phyloP scores from a whole-genome alignment of 2,888 invertebrate species.

The Microctonus hyperodae region DNA sequence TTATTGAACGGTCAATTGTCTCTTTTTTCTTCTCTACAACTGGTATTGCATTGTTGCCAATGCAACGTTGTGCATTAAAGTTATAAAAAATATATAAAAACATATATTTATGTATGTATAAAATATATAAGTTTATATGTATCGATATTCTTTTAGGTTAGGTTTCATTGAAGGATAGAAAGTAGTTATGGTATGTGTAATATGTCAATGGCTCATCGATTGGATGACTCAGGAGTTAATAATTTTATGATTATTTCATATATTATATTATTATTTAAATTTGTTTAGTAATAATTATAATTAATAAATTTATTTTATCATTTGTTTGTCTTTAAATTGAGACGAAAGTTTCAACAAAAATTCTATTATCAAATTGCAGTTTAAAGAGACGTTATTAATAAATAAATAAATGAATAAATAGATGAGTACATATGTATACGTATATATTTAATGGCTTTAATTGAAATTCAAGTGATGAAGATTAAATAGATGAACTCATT shows the following conservation, averaged over 20 bases:
- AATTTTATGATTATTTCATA: neutral
- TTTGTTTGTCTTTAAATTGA: too few species aligned
- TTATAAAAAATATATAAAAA: too few species aligned
- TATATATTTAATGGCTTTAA: constrained; percentile 29
- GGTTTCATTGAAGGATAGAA: neutral
- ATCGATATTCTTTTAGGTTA: neutral
- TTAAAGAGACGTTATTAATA: neutral
- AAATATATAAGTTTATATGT: too few species aligned
- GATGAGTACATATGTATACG: neutral
- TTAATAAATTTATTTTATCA: neutral
- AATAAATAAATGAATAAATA: neutral
- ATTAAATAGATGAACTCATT: constrained; percentile 40
- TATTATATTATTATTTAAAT: neutral
- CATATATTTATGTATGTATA: too few species aligned
- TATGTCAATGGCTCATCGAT: constrained; percentile 15
- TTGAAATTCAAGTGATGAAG: constrained; percentile 35
- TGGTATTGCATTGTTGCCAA: neutral
- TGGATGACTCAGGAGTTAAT: constrained; percentile 11
- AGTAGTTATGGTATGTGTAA: neutral
- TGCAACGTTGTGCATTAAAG: neutral
- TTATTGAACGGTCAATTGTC: neutral
- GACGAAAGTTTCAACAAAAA: too few species aligned
- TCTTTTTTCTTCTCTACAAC: neutral
- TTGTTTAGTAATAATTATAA: neutral
- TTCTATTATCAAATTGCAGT: neutral